Conservation (phyloP, 2,113 vertebrate species). For the Macheiramphus alcinus region DNA sequence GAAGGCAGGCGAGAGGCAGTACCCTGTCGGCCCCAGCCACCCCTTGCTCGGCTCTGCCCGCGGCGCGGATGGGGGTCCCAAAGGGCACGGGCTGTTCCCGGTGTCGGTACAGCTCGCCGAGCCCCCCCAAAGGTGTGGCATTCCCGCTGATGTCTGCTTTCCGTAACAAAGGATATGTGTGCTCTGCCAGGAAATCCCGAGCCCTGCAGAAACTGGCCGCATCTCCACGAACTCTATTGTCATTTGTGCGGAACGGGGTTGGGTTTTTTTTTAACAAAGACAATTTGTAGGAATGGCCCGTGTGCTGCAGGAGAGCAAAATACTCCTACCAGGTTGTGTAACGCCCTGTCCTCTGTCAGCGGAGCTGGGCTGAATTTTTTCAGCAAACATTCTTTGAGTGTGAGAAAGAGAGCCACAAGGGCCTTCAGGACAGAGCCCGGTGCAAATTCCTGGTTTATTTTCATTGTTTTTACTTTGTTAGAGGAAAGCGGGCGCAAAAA, state of each 20-base stretch:
- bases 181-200: not conserved
- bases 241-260: not conserved
- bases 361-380: not conserved
- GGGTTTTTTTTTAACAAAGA: not conserved
- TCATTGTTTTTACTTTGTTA: not conserved
- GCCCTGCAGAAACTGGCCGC: not conserved
- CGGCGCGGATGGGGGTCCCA: not conserved
- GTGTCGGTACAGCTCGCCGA: not conserved
- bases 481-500: not conserved
- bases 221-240: not conserved
- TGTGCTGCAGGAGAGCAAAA: not conserved
- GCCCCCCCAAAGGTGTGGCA: not conserved
- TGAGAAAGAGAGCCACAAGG: not conserved
- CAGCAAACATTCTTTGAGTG: not conserved
- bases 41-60: not conserved
- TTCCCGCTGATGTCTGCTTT: not conserved
- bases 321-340: accelerated
- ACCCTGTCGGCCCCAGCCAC: not conserved
- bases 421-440: not conserved
- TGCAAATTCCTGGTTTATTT: not conserved
- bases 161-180: not conserved
- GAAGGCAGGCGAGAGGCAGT: not conserved
- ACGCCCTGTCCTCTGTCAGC: not conserved
- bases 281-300: not conserved
- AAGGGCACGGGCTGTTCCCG: not conserved